Evolutionary conservation across 2,113 vertebrate species (phyloP).

Genomic region (Plotosus lineatus): DNA sequence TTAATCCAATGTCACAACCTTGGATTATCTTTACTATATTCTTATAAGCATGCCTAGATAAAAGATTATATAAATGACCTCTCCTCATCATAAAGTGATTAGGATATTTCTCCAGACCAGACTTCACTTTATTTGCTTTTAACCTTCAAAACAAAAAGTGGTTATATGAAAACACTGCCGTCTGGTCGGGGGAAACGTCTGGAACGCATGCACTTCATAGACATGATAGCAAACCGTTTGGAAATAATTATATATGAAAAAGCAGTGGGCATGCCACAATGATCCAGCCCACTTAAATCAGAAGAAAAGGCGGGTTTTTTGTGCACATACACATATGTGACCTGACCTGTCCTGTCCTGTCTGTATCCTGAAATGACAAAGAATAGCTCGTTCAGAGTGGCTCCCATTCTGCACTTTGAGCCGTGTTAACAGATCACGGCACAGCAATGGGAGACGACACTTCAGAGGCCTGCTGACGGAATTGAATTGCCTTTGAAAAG

Average conservation of each 20-base stretch:
- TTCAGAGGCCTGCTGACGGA: conserved; percentile 67
- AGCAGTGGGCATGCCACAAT: not conserved
- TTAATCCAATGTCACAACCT: not conserved
- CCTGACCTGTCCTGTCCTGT: conserved; percentile 26
- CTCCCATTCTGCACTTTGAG: conserved; percentile 54
- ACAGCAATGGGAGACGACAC: conserved; percentile 72
- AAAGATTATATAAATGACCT: conserved; percentile 3
- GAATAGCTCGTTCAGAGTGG: conserved; percentile 37
- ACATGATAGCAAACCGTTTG: not conserved
- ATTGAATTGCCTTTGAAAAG: conserved; percentile 79
- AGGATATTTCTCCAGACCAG: not conserved
- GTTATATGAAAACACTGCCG: not conserved
- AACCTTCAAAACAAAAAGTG: conserved; percentile 8
- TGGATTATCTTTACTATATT: not conserved
- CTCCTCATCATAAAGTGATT: not conserved
- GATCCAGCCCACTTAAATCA: not conserved
- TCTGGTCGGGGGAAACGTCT: not conserved
- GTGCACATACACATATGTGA: conserved; percentile 2
- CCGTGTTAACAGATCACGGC: conserved; percentile 74
- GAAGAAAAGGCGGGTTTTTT: not conserved
- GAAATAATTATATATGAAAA: not conserved
- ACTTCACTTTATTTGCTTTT: not conserved
- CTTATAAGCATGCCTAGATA: not conserved
- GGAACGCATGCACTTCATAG: not conserved
- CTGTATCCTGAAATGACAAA: conserved; percentile 39